Conservation (phyloP, 2,113 vertebrate species). For the Chionomys nivalis region DNA sequence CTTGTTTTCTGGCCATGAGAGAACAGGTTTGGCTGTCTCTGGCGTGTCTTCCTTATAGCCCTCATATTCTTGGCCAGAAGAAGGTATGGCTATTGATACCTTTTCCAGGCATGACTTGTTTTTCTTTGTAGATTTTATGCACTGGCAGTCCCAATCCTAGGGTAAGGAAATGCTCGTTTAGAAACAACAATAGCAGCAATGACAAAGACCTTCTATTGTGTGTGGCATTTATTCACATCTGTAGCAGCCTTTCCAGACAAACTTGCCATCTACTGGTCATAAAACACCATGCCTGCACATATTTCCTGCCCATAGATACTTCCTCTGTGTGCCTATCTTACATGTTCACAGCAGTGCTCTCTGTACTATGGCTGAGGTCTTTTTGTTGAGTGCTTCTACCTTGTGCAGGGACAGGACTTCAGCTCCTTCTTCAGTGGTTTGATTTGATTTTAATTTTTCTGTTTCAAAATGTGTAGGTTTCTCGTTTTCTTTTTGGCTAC, state of each 20-base stretch:
- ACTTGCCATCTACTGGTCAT: conserved; percentile 16
- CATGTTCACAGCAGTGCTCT: neutral
- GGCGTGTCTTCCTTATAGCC: neutral
- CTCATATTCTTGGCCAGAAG: neutral
- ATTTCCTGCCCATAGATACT: conserved; percentile 1
- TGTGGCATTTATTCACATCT: conserved; percentile 40
- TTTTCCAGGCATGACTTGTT: conserved; percentile 7
- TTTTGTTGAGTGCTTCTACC: neutral
- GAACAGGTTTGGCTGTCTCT: neutral
- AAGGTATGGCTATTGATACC: conserved; percentile 45
- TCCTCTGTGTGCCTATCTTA: neutral
- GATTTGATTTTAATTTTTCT: neutral
- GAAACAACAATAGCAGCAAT: conserved; percentile 1
- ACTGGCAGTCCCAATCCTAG: neutral
- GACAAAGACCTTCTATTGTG: neutral
- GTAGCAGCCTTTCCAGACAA: conserved; percentile 42
- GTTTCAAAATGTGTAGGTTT: neutral
- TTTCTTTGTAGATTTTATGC: conserved; percentile 57
- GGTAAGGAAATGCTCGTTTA: conserved; percentile 58
- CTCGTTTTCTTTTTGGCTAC: neutral
- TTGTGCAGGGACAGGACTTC: neutral
- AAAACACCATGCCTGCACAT: conserved; percentile 8
- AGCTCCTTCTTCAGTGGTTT: neutral
- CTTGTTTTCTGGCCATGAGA: conserved; percentile 23
- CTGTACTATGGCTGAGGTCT: neutral